These are phyloP conservation scores for Ceratoteleas bidentatus DNA, from an alignment of 1,140 invertebrate species.

Conservation along the genomic window DNA sequence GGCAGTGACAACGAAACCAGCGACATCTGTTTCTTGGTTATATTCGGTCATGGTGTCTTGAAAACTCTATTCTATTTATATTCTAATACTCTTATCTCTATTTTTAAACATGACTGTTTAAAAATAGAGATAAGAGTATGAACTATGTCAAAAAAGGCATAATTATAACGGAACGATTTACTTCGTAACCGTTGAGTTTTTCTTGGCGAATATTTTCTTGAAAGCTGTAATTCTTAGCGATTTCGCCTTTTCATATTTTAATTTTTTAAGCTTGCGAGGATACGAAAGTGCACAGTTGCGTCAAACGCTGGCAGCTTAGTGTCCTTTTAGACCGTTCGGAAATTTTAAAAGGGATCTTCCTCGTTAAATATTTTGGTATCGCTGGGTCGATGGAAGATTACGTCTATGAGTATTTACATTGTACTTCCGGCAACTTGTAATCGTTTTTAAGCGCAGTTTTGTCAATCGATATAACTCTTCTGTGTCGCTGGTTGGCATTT, in stretches of 20 bases:
- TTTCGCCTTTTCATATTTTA: not conserved
- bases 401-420: conserved; percentile 9
- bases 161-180: too few relatives aligned
- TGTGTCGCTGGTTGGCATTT: not conserved
- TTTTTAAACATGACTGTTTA: not conserved
- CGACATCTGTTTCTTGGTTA: not conserved
- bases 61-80: too few relatives aligned
- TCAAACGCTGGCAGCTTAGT: not conserved
- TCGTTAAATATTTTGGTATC: conserved; percentile 12
- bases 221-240: not conserved
- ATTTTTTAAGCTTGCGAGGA: not conserved
- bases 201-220: not conserved
- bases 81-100: too few relatives aligned
- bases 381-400: not conserved
- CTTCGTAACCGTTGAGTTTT: too few relatives aligned
- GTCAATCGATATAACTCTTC: conserved; percentile 16
- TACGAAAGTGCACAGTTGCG: not conserved
- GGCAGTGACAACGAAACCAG: not conserved
- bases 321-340: not conserved
- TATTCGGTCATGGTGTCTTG: not conserved
- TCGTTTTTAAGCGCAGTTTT: conserved; percentile 24
- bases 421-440: conserved; percentile 3
- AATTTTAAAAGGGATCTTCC: not conserved
- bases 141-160: too few relatives aligned
- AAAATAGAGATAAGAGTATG: too few relatives aligned